A percentile compares a stretch with the other conserved stretches of the same genome.
phyloP scores from a whole-genome alignment of 2,888 invertebrate genomes.

The Hirtodrosophila confusa region DNA sequence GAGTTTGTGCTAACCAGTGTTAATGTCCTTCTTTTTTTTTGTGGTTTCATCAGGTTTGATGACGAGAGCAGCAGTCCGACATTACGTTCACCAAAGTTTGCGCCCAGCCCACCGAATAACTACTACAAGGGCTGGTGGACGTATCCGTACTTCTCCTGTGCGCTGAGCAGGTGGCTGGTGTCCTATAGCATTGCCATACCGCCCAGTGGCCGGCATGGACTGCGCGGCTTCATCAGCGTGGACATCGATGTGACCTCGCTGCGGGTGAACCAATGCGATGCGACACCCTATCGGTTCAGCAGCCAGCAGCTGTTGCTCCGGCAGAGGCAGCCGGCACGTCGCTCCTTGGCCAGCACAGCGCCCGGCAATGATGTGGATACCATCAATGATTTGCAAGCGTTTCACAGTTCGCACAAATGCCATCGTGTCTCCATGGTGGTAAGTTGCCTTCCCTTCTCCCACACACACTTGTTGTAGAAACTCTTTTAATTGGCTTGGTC shows the following conservation, averaged over 20 bases:
- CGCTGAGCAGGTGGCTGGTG: slow-evolving; percentile 91
- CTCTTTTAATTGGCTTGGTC: too few species aligned
- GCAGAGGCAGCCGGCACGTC: slow-evolving; percentile 54
- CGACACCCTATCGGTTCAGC: slow-evolving; percentile 76
- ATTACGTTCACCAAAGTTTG: slow-evolving; percentile 87
- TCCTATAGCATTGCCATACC: slow-evolving; percentile 91
- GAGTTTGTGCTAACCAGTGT: background rate
- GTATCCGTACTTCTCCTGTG: slow-evolving; percentile 94
- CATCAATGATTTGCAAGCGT: slow-evolving; percentile 88
- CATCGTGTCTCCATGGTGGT: slow-evolving; percentile 92
- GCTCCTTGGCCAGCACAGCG: slow-evolving; percentile 39
- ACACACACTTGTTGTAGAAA: too few species aligned
- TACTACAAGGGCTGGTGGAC: slow-evolving; percentile 93
- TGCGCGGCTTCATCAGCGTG: slow-evolving; percentile 87
- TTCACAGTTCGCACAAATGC: slow-evolving; percentile 95
- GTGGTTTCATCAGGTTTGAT: slow-evolving; percentile 85
- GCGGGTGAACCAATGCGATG: slow-evolving; percentile 94
- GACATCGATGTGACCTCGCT: slow-evolving; percentile 92
- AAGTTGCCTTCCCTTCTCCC: slow-evolving; percentile 79
- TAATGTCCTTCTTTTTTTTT: background rate
- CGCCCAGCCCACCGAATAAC: slow-evolving; percentile 86
- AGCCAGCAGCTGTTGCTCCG: slow-evolving; percentile 59
- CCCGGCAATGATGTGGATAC: slow-evolving; percentile 60
- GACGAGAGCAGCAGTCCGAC: slow-evolving; percentile 86
- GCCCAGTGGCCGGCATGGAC: slow-evolving; percentile 85